phyloP scores from a whole-genome alignment of 2,797 vertebrate species.

The Danio tinwini region DNA sequence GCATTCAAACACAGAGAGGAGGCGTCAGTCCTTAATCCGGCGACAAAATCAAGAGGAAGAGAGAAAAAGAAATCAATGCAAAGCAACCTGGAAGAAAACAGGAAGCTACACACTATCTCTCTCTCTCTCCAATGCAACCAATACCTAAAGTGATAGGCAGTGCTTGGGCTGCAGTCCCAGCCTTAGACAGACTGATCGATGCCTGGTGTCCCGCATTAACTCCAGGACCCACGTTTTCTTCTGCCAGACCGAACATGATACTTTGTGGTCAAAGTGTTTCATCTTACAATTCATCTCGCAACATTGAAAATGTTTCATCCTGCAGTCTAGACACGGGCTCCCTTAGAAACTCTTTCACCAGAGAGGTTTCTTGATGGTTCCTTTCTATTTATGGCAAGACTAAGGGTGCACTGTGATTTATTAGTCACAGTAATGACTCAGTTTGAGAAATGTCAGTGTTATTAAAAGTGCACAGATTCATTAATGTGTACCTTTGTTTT shows the following conservation, averaged over 20 bases:
- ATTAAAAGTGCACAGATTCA: background rate
- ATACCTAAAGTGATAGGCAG: constrained; percentile 56
- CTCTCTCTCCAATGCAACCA: constrained; percentile 50
- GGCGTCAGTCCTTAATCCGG: constrained; percentile 52
- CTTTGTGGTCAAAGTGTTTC: constrained; percentile 35
- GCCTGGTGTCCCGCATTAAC: constrained; percentile 43
- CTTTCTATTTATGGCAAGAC: background rate
- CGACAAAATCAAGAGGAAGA: constrained; percentile 52
- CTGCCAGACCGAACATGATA: constrained; percentile 41
- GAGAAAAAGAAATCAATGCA: constrained; percentile 58
- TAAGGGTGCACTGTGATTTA: background rate
- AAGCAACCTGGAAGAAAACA: constrained; percentile 58
- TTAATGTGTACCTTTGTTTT: too few relatives aligned
- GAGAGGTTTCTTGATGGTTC: background rate
- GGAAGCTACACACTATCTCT: constrained; percentile 41
- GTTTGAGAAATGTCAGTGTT: background rate
- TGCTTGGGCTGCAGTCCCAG: constrained; percentile 45
- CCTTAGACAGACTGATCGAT: constrained; percentile 57
- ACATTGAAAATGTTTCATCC: constrained; percentile 36
- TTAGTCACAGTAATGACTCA: background rate
- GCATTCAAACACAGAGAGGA: constrained; percentile 35
- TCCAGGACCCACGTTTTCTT: constrained; percentile 32
- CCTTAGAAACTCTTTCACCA: background rate
- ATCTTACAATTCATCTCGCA: constrained; percentile 37
- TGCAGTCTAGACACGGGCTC: constrained; percentile 16